Evolutionary conservation across 1,140 invertebrate species (phyloP).

Genomic region (Ephestia elutella): DNA sequence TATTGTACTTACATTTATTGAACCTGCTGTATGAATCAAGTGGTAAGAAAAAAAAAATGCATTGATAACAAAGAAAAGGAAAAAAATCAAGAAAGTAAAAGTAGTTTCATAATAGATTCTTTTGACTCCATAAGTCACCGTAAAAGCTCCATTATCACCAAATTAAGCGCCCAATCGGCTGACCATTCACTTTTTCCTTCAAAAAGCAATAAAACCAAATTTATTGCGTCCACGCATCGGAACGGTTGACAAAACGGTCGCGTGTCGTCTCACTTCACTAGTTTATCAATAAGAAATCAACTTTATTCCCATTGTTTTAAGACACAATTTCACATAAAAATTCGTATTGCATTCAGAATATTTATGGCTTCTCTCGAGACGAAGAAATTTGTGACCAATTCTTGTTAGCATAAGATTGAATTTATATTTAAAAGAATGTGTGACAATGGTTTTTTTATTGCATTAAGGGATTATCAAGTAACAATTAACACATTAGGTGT

Average conservation of each 20-base stretch:
- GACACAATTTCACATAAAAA: not conserved
- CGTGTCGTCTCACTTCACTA: not conserved
- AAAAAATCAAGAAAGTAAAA: not conserved
- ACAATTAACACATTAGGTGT: constrained; percentile 29
- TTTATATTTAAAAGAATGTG: not conserved
- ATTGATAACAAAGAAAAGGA: too few species aligned
- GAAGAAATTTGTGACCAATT: not conserved
- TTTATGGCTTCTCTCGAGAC: too few species aligned
- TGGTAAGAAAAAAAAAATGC: too few species aligned
- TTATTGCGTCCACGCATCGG: constrained; percentile 53
- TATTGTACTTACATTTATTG: too few species aligned
- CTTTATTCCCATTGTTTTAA: not conserved
- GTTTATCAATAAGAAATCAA: not conserved
- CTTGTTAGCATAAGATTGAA: not conserved
- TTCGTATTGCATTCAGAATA: not conserved
- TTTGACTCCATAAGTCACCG: not conserved
- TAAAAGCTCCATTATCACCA: constrained; percentile 8
- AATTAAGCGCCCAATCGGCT: constrained; percentile 38
- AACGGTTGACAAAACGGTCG: constrained; percentile 35
- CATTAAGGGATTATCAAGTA: not conserved
- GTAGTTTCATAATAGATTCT: not conserved
- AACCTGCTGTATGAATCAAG: too few species aligned
- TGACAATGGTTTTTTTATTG: not conserved
- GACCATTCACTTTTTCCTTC: constrained; percentile 36
- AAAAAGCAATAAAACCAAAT: constrained; percentile 55